Base-by-base conservation (phyloP, 2,888 invertebrate genomes). In the Hyles lineata region DNA sequence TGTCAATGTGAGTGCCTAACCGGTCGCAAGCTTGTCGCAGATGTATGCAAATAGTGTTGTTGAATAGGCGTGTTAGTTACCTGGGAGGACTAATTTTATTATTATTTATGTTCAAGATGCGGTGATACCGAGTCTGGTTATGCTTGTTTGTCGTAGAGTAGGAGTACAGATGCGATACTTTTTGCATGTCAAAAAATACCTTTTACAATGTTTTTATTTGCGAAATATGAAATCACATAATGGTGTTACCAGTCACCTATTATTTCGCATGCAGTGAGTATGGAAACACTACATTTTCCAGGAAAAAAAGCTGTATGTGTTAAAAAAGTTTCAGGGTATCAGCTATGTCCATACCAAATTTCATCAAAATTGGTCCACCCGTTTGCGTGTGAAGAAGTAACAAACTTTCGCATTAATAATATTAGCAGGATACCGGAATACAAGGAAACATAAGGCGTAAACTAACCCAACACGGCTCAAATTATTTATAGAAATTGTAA, bases 31-130 rank as follows among this genome's bases (percentile, higher is more conserved):
- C 32, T 55, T 32, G 35, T 8, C 29, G 67, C 43, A 32, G 50
- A 71, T 23, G 59, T 35, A 77, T 77, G 77, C 72, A 73, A 78
- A 76, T 62, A 71, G 59, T 55, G 72, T 19, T 79, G 74, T 75
- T 72, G 61, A 32, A 58, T 43, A 73, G 61, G 67, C 73, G 43
- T 70, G 74, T 32, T 70, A 62, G 29, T 70, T 74, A 77, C 35
- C 72, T 73, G 29, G 70, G 59, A 25, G 25, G 70, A 79, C 75
- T 74, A 76, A 75, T 82, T 75, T 76, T 78, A 82, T 78, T 75
- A 63, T 74, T 72, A 75, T 75, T 69, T 32, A 76, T 76, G 67
- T 55, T 69, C 25, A 32, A 25, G 59, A 8, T 29, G 21, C 62
- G 73, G 15, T 32, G 52, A 58, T 59, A 58, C 11, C 21, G 32